Evolutionary conservation across 2,888 invertebrate genomes (phyloP), one percentile per base, ranked within the genome.

Genomic region (Dasysyrphus albostriatus): DNA sequence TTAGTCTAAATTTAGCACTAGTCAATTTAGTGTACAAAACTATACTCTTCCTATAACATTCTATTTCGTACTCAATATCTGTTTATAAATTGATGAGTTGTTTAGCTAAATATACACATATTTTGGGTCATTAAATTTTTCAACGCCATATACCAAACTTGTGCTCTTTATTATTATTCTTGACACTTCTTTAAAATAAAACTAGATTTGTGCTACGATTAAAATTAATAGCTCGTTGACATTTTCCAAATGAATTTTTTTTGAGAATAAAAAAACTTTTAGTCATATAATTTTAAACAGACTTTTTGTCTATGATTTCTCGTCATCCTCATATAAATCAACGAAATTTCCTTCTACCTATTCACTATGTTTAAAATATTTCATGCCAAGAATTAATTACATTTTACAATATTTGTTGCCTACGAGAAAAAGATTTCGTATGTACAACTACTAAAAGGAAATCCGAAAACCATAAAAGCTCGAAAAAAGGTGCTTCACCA

Each of bases 291-390:
- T 16, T n/a, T 37, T 37, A 58, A 58, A 58, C 5, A 58, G 58
- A 58, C 58, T 58, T 16, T 58, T 16, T 10, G 58, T 58, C 58
- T 61, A 24, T 42, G 5, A 61, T 61, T 61, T 61, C 24, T 61
- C 24, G 39, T 61, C 37, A 42, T 42, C 2, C 61, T 19, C 19
- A 42, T 61, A 42, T 61, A 42, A 61, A 61, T 61, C 24, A 61
- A 8, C 42, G 42, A 42, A 39, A 42, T 14, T 24, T n/a, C 0
- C 24, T n/a, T 58, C 3, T 12, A 8, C 24, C 24, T 32, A 10
- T 2, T 2, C 34, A 2, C 4, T 56, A 3, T n/a, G 14, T 61
- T 39, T 61, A 61, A 14, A 61, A 9, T 61, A 24, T 61, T 14
- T 61, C 8, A 2, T 61, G 61, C 61, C 61, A 61, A 58, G 61